Base-by-base conservation (phyloP, 2,888 invertebrate genomes). In the Lumbricus terrestris region DNA sequence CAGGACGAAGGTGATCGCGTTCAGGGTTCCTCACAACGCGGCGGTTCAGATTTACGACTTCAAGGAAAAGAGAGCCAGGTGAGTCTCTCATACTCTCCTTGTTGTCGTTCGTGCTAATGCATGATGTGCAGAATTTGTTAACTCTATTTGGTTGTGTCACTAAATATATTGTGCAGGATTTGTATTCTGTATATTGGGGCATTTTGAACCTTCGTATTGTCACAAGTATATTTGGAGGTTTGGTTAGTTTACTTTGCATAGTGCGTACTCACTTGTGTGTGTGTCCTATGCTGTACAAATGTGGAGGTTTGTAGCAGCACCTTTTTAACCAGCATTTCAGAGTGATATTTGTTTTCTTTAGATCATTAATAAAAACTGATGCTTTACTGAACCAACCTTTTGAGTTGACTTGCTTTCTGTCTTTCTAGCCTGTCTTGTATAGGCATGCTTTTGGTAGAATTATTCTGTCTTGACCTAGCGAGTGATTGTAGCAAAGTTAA, bases 21-120 rank as follows among this genome's bases (percentile, higher is more conserved):
- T 95, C 93, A 93, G 95, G 90, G 95, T 96, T 20, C 95, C 96
- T 34, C 95, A 96, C 93, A 96, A 96, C 93, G 95, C 95, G 20
- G 95, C 95, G 89, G 95, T 95, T 23, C 96, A 96, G 93, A 95
- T 96, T 88, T 96, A 96, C 93, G 96, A 96, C 92, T 96, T 95
- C 93, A 96, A 96, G 92, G 95, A 95, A 91, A 96, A 96, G 93
- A 95, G 94, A 93, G 95, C 95, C 20, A 93, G 94, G 94, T 94
- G 47, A 88, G 37, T 82, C 13, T n/a, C n/a, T n/a, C n/a, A n/a
- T n/a, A n/a, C n/a, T n/a, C n/a, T 69, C 20, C 20, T 23, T 47
- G 20, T 47, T 23, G 8, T 47, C 47, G 23, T 23, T 23, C 20
- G 47, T 16, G n/a, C 8, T n/a, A 69, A n/a, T 69, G 69, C 8